Percentiles rank a stretch among this genome's conserved stretches.
phyloP scores from a whole-genome alignment of 1,140 invertebrate genomes.

The Fopius arisanus region DNA sequence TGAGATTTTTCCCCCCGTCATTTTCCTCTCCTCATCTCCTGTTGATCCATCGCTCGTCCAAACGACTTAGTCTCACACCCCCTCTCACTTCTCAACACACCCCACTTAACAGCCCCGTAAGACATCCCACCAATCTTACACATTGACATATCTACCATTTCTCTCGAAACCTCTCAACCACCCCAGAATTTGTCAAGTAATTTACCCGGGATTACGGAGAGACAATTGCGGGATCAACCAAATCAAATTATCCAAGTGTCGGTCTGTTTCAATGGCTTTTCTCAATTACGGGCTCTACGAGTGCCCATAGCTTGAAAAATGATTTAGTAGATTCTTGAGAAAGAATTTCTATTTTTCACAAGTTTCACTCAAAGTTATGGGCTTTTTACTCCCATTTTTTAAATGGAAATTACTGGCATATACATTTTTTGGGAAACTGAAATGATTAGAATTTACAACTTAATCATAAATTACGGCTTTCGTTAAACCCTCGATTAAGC shows the following conservation, averaged over 20 bases:
- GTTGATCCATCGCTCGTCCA: background rate
- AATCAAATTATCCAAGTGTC: constrained; percentile 50
- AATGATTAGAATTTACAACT: no score
- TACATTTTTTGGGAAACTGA: no score
- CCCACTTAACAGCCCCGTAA: background rate
- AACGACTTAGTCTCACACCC: background rate
- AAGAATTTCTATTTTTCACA: no score
- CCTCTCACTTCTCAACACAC: background rate
- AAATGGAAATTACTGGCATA: no score
- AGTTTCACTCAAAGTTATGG: no score
- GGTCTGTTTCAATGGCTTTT: background rate
- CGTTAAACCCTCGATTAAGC: no score
- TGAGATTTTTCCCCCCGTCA: background rate
- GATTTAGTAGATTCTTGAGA: no score
- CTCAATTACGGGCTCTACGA: background rate
- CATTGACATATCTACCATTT: background rate
- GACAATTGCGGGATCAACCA: constrained; percentile 47
- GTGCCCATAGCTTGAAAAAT: no score
- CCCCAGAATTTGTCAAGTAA: constrained; percentile 47
- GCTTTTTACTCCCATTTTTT: no score
- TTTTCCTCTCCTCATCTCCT: background rate
- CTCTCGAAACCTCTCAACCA: background rate
- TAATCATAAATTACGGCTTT: no score
- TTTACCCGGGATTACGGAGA: constrained; percentile 43
- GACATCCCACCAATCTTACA: background rate